Percentiles rank a stretch among this genome's conserved stretches.
phyloP scores from a whole-genome alignment of 2,797 vertebrate species.

The Pseudochaenichthys georgianus region DNA sequence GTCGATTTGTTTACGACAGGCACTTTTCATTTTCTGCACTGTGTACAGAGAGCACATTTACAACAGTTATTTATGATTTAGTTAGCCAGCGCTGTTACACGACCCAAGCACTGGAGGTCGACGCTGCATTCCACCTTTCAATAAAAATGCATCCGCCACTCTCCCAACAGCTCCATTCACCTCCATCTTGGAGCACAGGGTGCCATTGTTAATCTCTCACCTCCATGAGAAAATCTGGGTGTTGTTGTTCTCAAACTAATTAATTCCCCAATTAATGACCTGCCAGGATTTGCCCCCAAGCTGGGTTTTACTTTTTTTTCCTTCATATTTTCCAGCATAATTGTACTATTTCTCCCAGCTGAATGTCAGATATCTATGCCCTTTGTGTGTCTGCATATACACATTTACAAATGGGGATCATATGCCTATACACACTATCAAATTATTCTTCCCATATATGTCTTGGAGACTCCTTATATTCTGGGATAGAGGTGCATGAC shows the following conservation, averaged over 20 bases:
- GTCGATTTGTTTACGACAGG: conserved; percentile 61
- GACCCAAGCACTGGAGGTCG: conserved; percentile 15
- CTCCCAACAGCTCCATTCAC: conserved; percentile 57
- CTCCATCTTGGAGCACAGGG: conserved; percentile 48
- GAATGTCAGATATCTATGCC: conserved; percentile 30
- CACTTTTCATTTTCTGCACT: conserved; percentile 58
- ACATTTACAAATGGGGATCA: conserved; percentile 34
- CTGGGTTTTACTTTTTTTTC: conserved; percentile 46
- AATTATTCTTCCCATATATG: conserved; percentile 30
- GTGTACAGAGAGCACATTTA: conserved; percentile 71
- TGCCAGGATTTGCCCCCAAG: conserved; percentile 67
- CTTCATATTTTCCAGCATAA: conserved; percentile 27
- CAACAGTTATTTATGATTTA: conserved; percentile 74
- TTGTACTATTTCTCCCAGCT: conserved; percentile 22
- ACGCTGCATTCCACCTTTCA: conserved; percentile 36
- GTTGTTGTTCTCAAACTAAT: conserved; percentile 79
- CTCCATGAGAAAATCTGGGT: conserved; percentile 70
- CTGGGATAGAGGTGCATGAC: conserved; percentile 15
- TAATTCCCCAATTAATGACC: conserved; percentile 73
- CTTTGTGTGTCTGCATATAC: conserved; percentile 15
- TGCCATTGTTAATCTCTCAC: conserved; percentile 63
- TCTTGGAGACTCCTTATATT: conserved; percentile 61
- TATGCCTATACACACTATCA: not conserved
- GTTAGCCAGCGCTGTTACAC: conserved; percentile 40
- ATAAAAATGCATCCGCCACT: conserved; percentile 48